Base-by-base conservation (phyloP, 1,140 invertebrate species). In the Asbolus verrucosus region DNA sequence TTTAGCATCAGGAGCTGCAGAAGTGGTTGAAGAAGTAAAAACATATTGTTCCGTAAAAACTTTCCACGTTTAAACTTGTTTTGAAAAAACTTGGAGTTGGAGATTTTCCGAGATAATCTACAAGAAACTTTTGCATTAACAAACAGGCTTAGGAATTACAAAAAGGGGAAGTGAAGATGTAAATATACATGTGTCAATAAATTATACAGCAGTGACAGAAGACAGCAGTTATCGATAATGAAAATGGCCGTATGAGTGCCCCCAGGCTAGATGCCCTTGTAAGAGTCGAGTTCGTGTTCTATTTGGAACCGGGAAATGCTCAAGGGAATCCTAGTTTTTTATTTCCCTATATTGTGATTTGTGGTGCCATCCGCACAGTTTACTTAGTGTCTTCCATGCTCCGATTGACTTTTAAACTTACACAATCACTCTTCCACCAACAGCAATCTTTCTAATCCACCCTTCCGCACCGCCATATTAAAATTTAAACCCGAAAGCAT, bases 161-260 rank as follows among this genome's bases (percentile, higher is more conserved):
- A n/a, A 43, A 39, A 18, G 24, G 30, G 65, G 43, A 14, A 11
- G 9, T 1, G 6, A 43, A 5, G 39, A 75, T 71, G 62, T 71
- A 75, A 75, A 75, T 75, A 73, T 71, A 24, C 27, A 54, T 14
- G 27, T 18, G 14, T 39, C 67, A 43, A 73, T 76, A 73, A 67
- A 76, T 73, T 70, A 74, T 66, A 66, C 71, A 33, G 36, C 62
- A 61, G 70, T 68, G 75, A 76, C 75, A 76, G 61, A 67, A 70
- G 59, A 70, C 75, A 68, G 70, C 75, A 69, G 67, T 74, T 73
- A 62, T 67, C 70, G 61, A 74, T 76, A 73, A 76, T 76, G 73
- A 74, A 74, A 74, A 74, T 72, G 70, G 70, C 71, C 67, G 67
- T 70, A 67, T 65, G 39, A 67, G 30, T 62, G 27, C 33, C 62